Evolutionary conservation across 2,888 invertebrate species (phyloP).

Genomic region (Andrena bicolor): DNA sequence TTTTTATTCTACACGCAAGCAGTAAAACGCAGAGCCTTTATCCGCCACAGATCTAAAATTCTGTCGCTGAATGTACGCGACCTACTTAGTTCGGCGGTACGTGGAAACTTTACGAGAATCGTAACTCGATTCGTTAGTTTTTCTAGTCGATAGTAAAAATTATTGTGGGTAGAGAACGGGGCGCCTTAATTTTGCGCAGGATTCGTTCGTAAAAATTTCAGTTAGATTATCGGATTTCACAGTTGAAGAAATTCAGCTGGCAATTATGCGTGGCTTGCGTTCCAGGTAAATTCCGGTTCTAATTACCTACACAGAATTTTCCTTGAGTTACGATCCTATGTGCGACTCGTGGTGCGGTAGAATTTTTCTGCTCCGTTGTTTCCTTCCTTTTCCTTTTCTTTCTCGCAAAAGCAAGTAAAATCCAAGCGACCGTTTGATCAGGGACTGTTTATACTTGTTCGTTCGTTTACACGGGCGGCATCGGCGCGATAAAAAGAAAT

Average conservation of each 20-base stretch:
- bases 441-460: slow-evolving; percentile 73
- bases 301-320: background rate
- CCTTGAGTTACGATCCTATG: background rate
- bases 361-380: slow-evolving; percentile 70
- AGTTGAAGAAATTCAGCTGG: no score
- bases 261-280: no score
- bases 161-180: slow-evolving; percentile 2
- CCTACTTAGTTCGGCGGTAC: slow-evolving; percentile 47
- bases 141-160: slow-evolving; percentile 9
- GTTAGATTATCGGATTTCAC: background rate
- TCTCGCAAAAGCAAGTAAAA: slow-evolving; percentile 59
- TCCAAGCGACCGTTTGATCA: slow-evolving; percentile 74
- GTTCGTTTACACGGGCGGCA: background rate
- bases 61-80: slow-evolving; percentile 32
- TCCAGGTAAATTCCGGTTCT: no score
- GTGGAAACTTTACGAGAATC: slow-evolving; percentile 56
- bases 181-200: slow-evolving; percentile 18
- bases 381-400: slow-evolving; percentile 33
- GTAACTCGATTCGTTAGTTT: slow-evolving; percentile 27
- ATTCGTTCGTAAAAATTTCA: background rate
- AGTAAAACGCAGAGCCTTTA: slow-evolving; percentile 25
- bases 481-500: background rate
- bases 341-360: slow-evolving; percentile 37
- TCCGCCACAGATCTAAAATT: slow-evolving; percentile 19
- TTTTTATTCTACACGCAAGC: slow-evolving; percentile 25